Evolutionary conservation across 2,797 vertebrate species (phyloP), one percentile per base, ranked within the genome.

Genomic region (Sparus aurata): DNA sequence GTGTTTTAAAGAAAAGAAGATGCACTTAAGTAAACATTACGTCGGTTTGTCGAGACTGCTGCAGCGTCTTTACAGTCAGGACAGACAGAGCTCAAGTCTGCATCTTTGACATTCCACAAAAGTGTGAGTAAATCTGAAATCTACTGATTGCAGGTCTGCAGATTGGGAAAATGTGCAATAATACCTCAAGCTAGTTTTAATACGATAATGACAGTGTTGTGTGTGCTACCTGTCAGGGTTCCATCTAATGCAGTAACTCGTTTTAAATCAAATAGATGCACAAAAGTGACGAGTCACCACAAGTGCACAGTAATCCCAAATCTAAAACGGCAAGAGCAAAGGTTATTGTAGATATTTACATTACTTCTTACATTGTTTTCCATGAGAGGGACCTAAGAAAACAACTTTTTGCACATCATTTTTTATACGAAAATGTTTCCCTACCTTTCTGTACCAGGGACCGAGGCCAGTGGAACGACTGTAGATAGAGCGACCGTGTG

Each of bases 101-200:
- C 2, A 17, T 60, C 41, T 63, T 59, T 73, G 69, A 91, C 87
- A 87, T 90, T 92, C 87, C 86, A 88, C 68, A 62, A 61, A 61
- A 66, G 50, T 3, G 22, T 60, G 75, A 74, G 84, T 47, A 59
- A n/a, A 75, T 76, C 84, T 80, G 69, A 73, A 86, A 75, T 80
- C 74, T 62, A 18, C 25, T 18, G 79, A 89, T 83, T 87, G 47
- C 87, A 85, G 81, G 64, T 80, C 85, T 34, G 47, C 73, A 59
- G 75, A 85, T 87, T 12, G 88, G 88, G 84, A 83, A 87, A 84
- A 86, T 80, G 87, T 93, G 92, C 91, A 93, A 93, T 93, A 93
- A 91, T 94, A 92, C 91, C 92, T 93, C 93, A 91, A 90, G 76
- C 54, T 89, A 86, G 75, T 89, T 89, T 90, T 84, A 82, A 76